Base-by-base conservation (phyloP, 2,113 vertebrate species). In the Rhegmatorhina hoffmannsi region DNA sequence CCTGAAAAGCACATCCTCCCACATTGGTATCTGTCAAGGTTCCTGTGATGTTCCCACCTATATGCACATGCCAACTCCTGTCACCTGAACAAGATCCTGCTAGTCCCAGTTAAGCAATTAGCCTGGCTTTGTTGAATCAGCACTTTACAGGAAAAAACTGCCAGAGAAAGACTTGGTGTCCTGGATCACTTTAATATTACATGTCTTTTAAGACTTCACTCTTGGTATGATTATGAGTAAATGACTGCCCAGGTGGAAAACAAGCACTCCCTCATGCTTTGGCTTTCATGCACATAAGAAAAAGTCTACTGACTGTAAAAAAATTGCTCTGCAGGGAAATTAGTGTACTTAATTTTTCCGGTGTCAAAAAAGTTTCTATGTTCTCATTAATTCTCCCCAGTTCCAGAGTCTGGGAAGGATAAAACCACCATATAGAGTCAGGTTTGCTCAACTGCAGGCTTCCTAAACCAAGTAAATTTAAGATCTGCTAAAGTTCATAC, bases 1-100 rank as follows among this genome's bases (percentile, higher is more conserved):
- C 50, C 64, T 67, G 59, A 52, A 63, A 55, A 79, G 38, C 23
- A 20, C 13, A 6, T 66, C 70, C 55, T 89, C 43, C 26, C 23
- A 33, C 53, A 33, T 0, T 0, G 0, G 28, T 18, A 8, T 25
- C 67, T 89, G 79, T 55, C 68, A 44, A 14, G 63, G 38, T 13
- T 69, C 63, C 79, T 66, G 6, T 1, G 2, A 13, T 20, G 24
- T 59, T n/a, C 82, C 59, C 67, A 82, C 58, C 62, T 2, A 0
- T 1, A 56, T 6, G 3, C 31, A 52, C 33, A 5, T 44, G n/a
- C 67, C 85, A 92, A 1, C 34, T 82, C 70, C 26, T 31, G 31
- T 66, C 67, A 36, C 24, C 18, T 31, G 59, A 87, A 68, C 17
- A 29, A 91, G 53, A 69, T 31, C 23, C 50, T 87, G 85, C 59